Conservation (phyloP, 2,797 vertebrate species). For the Sebastes oblongus region DNA sequence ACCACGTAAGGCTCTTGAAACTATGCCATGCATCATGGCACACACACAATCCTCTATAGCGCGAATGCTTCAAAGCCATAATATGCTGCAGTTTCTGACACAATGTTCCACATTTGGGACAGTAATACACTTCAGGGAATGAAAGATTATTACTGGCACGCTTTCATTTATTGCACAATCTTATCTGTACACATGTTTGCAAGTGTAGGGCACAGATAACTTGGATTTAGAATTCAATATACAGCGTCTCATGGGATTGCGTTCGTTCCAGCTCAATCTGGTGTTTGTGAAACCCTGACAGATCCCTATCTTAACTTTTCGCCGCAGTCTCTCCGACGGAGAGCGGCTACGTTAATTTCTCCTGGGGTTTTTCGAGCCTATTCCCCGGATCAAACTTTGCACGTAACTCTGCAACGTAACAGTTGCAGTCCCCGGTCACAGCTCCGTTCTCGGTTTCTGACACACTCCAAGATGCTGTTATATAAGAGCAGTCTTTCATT, state of each 20-base stretch:
- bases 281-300: conserved; percentile 26
- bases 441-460: conserved; percentile 38
- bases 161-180: conserved; percentile 22
- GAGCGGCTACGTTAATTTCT: conserved; percentile 28
- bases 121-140: conserved; percentile 4
- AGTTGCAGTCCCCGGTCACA: conserved; percentile 30
- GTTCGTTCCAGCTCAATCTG: conserved; percentile 44
- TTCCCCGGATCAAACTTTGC: conserved; percentile 62
- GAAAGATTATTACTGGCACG: conserved; percentile 14
- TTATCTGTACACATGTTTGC: conserved; percentile 32
- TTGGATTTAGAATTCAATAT: conserved; percentile 49
- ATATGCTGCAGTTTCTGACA: conserved; percentile 31
- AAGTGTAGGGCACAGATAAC: conserved; percentile 13
- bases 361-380: conserved; percentile 36
- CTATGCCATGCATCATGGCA: conserved; percentile 59
- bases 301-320: conserved; percentile 44
- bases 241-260: conserved; percentile 17
- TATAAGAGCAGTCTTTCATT: conserved; percentile 56
- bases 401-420: conserved; percentile 55
- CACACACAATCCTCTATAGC: conserved; percentile 53
- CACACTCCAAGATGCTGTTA: conserved; percentile 62
- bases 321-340: conserved; percentile 9
- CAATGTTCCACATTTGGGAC: neutral
- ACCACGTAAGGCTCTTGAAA: conserved; percentile 68
- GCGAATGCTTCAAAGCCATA: conserved; percentile 28